These are phyloP conservation scores for Lordiphosa stackelbergi DNA, from an alignment of 1,140 invertebrate genomes.

Conservation along the genomic window DNA sequence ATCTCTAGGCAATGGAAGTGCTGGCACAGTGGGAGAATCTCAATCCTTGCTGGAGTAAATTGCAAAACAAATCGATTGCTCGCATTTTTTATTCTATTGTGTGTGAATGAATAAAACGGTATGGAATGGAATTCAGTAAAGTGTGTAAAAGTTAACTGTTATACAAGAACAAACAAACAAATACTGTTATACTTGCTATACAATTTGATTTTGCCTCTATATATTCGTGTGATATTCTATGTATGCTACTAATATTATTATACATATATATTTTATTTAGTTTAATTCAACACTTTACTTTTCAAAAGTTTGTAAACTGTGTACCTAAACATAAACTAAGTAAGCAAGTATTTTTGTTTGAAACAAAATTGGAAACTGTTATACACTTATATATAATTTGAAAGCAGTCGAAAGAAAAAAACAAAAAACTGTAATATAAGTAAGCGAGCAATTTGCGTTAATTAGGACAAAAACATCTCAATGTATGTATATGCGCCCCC, in stretches of 20 bases:
- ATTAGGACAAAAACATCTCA: conserved; percentile 24
- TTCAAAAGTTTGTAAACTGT: conserved; percentile 65
- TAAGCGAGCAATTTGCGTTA: conserved; percentile 16
- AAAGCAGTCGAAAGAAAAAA: neutral
- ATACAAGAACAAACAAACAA: conserved; percentile 21
- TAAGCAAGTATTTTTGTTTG: conserved; percentile 52
- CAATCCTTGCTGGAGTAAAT: conserved; percentile 59
- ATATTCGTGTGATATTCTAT: conserved; percentile 68
- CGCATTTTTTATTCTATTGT: neutral
- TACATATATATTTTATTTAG: conserved; percentile 27
- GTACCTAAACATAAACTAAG: conserved; percentile 49
- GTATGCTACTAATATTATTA: conserved; percentile 16
- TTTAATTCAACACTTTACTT: conserved; percentile 46
- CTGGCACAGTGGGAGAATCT: conserved; percentile 39
- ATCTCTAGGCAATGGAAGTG: conserved; percentile 40
- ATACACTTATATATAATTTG: conserved; percentile 20
- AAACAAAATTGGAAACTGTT: conserved; percentile 49
- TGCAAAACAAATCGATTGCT: conserved; percentile 1
- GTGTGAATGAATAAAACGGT: neutral
- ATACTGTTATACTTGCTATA: conserved; percentile 55
- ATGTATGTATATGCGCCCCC: conserved; percentile 20
- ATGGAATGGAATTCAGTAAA: neutral
- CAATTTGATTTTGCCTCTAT: conserved; percentile 51
- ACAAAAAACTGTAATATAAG: too few relatives aligned
- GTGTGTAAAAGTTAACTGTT: conserved; percentile 48